phyloP scores from a whole-genome alignment of 2,797 vertebrate genomes.

The Sebastes hubbsi region DNA sequence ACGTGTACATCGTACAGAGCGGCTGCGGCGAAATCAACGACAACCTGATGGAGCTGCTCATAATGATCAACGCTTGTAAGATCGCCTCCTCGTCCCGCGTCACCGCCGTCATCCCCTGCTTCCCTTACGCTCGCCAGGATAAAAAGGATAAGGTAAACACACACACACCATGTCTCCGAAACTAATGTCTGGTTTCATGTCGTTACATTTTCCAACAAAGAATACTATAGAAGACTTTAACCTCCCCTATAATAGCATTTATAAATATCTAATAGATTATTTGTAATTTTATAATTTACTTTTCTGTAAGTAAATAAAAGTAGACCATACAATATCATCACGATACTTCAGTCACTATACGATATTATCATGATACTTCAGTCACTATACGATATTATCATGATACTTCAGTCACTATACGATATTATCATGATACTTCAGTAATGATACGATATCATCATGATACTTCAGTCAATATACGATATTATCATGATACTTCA shows the following conservation, averaged over 20 bases:
- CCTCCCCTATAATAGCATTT: neutral
- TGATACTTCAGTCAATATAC: rapidly evolving
- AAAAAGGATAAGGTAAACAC: slow-evolving; percentile 93
- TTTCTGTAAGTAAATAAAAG: neutral
- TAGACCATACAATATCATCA: neutral
- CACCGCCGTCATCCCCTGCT: slow-evolving; percentile 95
- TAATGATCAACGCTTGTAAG: slow-evolving; percentile 98
- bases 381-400: rapidly evolving
- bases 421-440: no score
- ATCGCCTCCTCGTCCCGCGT: slow-evolving; percentile 94
- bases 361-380: no score
- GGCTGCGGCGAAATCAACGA: slow-evolving; percentile 96
- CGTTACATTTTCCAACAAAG: rapidly evolving
- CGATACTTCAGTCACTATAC: no score
- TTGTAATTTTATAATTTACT: neutral
- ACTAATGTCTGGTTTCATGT: neutral
- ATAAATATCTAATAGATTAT: neutral
- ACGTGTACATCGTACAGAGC: slow-evolving; percentile 95
- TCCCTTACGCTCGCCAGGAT: slow-evolving; percentile 94
- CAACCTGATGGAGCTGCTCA: slow-evolving; percentile 95
- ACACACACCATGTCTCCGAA: neutral
- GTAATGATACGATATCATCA: no score
- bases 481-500: no score
- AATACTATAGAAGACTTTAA: neutral
- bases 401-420: no score